A percentile compares a stretch with the other conserved stretches of the same genome.
Evolutionary conservation across 1,140 invertebrate species (phyloP).

Genomic region (Cydia splendana): DNA sequence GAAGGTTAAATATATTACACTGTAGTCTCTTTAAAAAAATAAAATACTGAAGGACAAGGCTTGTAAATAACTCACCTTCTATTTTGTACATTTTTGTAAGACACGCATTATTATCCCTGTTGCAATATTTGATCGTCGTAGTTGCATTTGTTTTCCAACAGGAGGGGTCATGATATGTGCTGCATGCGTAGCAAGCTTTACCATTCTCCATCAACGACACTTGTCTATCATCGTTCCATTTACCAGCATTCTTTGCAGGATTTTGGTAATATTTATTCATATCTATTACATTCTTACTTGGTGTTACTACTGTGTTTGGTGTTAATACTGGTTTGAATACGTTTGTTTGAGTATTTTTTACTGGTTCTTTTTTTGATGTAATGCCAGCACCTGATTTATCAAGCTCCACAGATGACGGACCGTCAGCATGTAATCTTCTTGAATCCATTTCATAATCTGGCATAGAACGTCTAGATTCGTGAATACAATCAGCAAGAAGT

Average conservation of each 20-base stretch:
- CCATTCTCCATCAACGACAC: slow-evolving; percentile 47
- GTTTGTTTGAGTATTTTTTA: background rate
- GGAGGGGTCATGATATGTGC: slow-evolving; percentile 49
- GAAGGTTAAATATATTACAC: background rate
- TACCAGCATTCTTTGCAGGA: slow-evolving; percentile 46
- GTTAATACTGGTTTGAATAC: background rate
- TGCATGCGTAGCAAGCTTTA: slow-evolving; percentile 63
- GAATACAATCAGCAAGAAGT: background rate
- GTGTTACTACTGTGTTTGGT: background rate
- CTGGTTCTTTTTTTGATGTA: background rate
- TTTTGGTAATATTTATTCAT: slow-evolving; percentile 32
- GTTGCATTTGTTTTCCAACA: slow-evolving; percentile 53
- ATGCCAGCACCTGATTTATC: background rate
- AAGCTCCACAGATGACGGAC: background rate
- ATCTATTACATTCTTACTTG: background rate
- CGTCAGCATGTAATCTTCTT: background rate
- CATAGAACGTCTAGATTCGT: slow-evolving; percentile 6
- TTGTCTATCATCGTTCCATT: slow-evolving; percentile 38
- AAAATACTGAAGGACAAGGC: background rate
- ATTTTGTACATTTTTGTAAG: slow-evolving; percentile 51
- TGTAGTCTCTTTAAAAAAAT: background rate
- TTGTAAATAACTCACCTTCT: slow-evolving; percentile 41
- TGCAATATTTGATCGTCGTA: slow-evolving; percentile 64
- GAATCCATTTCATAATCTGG: background rate
- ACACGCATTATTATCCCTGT: slow-evolving; percentile 49